phyloP scores from a whole-genome alignment of 2,797 vertebrate species.

The Geotria australis region DNA sequence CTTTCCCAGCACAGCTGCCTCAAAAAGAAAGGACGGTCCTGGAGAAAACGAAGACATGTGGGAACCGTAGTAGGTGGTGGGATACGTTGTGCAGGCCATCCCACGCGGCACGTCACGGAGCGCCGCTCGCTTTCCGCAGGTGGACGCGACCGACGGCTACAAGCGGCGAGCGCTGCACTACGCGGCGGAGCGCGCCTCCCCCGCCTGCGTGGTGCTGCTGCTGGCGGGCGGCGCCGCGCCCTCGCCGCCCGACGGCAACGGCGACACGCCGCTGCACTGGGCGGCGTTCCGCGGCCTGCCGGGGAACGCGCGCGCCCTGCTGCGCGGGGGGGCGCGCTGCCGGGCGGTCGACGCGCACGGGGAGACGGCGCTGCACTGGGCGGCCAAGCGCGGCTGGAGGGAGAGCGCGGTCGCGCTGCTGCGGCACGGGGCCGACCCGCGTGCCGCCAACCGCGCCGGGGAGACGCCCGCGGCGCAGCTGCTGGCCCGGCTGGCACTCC shows the following conservation, averaged over 20 bases:
- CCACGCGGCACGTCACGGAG: too few relatives aligned
- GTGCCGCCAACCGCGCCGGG: conserved; percentile 63
- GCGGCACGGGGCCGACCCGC: conserved; percentile 54
- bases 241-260: conserved; percentile 59
- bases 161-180: conserved; percentile 83
- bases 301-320: conserved; percentile 43
- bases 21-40: too few relatives aligned
- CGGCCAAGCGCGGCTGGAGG: conserved; percentile 80
- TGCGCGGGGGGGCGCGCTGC: conserved; percentile 48
- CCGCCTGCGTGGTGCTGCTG: conserved; percentile 54
- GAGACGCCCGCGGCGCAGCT: conserved; percentile 62
- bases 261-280: conserved; percentile 88
- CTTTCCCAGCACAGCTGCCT: too few relatives aligned
- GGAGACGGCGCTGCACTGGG: conserved; percentile 87
- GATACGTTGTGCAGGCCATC: too few relatives aligned
- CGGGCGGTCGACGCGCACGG: conserved; percentile 66
- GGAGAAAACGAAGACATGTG: too few relatives aligned
- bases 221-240: conserved; percentile 64
- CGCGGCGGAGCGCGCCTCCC: conserved; percentile 66
- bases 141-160: conserved; percentile 75
- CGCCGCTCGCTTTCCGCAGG: conserved; percentile 13
- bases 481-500: conserved; percentile 33
- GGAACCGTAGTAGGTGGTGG: too few relatives aligned
- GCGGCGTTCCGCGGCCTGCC: conserved; percentile 84
- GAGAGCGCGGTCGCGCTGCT: conserved; percentile 65